Base-by-base conservation (phyloP, 2,888 invertebrate species). In the Pyrrhia umbra region DNA sequence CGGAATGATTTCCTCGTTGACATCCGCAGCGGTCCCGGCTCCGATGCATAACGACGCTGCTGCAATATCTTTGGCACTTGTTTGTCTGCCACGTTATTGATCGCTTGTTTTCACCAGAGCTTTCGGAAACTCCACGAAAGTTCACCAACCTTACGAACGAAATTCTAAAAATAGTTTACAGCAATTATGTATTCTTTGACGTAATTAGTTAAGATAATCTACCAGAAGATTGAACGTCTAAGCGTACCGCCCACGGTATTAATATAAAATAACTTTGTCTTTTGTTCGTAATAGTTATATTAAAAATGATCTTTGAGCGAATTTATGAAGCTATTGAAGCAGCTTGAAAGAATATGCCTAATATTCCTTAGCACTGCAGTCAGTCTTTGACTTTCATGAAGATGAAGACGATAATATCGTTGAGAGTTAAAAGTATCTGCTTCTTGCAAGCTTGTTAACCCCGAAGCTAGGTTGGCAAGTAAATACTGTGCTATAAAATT, bases 1-100 rank as follows among this genome's bases (percentile, higher is more conserved):
- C 72, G 74, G 68, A 78, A 80, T 79, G 54, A 81, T 78, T 81
- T 81, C 81, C 79, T 78, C 65, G 49, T 46, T 59, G 55, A 56
- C 63, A 59, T 79, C 70, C 71, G 67, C 40, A 27, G 9, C 51
- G 47, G 47, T 47, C 34, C 43, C 66, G 66, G 51, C 42, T 50
- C 45, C 55, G 43, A 64, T 62, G 50, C 62, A 62, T 57, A 27
- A 52, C 65, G 52, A 65, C 18, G 72, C 40, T 39, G 23, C 45
- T 40, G 50, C n/a, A 40, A 51, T 68, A 52, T 37, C 40, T 52
- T 27, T 37, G 51, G 27, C 45, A 10, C 59, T n/a, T 50, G 45
- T 50, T 45, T 50, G 23, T 60, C 49, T 68, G 10, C 27, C 27
- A 8, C 10, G 21, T 27, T 20, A 58, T 37, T 56, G 27, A 45